Evolutionary conservation across 2,888 invertebrate genomes (phyloP), one percentile per base, ranked within the genome.

Genomic region (Brachyptera putata): DNA sequence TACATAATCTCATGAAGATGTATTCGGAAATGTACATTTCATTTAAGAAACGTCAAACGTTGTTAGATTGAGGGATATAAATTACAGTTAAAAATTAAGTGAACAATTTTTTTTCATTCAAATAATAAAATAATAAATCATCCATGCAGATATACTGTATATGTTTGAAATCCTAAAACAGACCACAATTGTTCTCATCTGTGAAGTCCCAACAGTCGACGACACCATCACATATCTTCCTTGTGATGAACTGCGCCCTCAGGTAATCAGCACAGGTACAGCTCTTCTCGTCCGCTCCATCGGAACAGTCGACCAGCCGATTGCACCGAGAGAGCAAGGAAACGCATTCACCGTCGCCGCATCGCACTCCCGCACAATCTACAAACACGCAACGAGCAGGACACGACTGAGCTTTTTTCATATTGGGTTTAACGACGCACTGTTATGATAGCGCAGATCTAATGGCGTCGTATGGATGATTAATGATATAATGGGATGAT

Each of bases 131-230:
- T n/a, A n/a, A 36, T 11, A 13, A 36, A 36, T 13, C 36, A 13
- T 36, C 36, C 11, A 11, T 11, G 11, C 11, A 11, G 11, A 36
- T 36, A 36, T 13, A 36, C 11, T 36, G 11, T 11, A 11, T 11
- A 11, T 36, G 11, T 36, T 13, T 11, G 14, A n/a, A 13, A n/a
- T 49, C 53, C 58, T n/a, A 64, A n/a, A n/a, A n/a, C 74, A 74
- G 78, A 87, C 88, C 87, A 71, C 89, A 89, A 66, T 84, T 79
- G 68, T 83, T 83, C 74, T 89, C 89, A 71, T 89, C 89, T 0
- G 87, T 84, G 70, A 83, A 87, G 71, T 90, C 90, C 84, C 85
- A 86, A 69, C 90, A 90, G 69, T 90, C 89, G 1, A 87, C 82
- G 24, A 86, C 79, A 1, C 89, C 89, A 68, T 90, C 90, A 70